Percentiles rank a stretch among this genome's conserved stretches.
Evolutionary conservation across 2,113 vertebrate genomes (phyloP).

Genomic region (Microtus montanus): DNA sequence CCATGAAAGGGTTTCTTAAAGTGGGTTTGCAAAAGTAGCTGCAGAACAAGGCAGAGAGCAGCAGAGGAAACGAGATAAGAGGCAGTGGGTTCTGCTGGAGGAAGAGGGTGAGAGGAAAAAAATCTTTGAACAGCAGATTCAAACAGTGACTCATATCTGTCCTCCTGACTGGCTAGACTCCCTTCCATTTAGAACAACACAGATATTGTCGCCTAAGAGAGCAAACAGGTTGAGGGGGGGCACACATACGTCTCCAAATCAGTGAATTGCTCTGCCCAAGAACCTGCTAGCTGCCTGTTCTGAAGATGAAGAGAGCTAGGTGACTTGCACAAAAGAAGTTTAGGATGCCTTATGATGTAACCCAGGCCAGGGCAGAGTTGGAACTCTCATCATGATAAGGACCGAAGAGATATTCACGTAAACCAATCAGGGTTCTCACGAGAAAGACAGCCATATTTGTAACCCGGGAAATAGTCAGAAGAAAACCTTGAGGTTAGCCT

Average conservation of each 20-base stretch:
- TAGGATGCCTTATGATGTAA: not conserved
- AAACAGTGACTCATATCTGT: conserved; percentile 56
- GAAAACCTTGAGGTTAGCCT: not conserved
- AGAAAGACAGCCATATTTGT: not conserved
- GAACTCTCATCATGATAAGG: not conserved
- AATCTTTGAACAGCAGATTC: conserved; percentile 44
- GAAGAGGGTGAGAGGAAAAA: conserved; percentile 55
- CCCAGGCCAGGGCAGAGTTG: too few relatives aligned
- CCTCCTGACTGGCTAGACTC: not conserved
- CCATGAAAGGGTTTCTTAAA: not conserved
- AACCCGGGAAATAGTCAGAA: not conserved
- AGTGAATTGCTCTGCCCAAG: not conserved
- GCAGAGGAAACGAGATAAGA: conserved; percentile 74
- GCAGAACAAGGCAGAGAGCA: conserved; percentile 39
- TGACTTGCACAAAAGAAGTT: not conserved
- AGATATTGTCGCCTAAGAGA: conserved; percentile 4
- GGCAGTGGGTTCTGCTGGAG: conserved; percentile 45
- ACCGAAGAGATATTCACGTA: not conserved
- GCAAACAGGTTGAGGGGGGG: too few relatives aligned
- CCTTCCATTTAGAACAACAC: not conserved
- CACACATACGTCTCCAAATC: not conserved
- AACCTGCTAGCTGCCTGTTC: not conserved
- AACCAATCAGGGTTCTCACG: not conserved
- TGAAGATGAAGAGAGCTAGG: not conserved
- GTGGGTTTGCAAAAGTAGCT: not conserved